These are phyloP conservation scores for Limonius californicus DNA, from an alignment of 1,140 invertebrate genomes.

Conservation along the genomic window DNA sequence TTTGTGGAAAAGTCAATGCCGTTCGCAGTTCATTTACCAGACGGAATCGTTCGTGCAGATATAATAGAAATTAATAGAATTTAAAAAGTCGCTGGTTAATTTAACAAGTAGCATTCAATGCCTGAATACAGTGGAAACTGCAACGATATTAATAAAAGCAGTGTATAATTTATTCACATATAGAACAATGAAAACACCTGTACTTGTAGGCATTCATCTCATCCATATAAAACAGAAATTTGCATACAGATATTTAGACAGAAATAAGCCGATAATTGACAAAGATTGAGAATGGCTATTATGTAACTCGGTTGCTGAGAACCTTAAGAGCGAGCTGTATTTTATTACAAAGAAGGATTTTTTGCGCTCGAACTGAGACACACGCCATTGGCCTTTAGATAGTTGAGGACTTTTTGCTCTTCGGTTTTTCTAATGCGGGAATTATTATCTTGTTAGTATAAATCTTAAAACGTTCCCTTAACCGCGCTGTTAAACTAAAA, in stretches of 20 bases:
- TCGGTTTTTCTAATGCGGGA: not conserved
- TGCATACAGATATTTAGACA: constrained; percentile 5
- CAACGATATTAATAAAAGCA: no score
- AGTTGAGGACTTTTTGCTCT: constrained; percentile 6
- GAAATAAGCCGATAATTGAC: constrained; percentile 12
- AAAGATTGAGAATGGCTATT: constrained; percentile 11
- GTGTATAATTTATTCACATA: no score
- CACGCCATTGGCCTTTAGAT: constrained; percentile 9
- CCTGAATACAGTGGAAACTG: no score
- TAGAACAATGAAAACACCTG: constrained; percentile 6
- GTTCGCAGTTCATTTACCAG: no score
- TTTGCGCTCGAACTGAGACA: not conserved
- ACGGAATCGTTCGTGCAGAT: no score
- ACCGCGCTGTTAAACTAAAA: constrained; percentile 3
- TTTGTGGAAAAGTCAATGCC: no score
- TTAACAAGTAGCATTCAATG: no score
- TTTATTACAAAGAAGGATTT: constrained; percentile 5
- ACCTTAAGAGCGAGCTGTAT: not conserved
- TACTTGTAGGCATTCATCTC: not conserved
- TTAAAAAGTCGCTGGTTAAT: no score
- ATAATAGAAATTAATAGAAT: no score
- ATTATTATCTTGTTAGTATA: constrained; percentile 14
- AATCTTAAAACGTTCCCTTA: constrained; percentile 13
- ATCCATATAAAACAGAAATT: constrained; percentile 1
- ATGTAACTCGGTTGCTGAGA: constrained; percentile 6